phyloP scores from a whole-genome alignment of 2,113 vertebrate species.

The Clarias batrachus region DNA sequence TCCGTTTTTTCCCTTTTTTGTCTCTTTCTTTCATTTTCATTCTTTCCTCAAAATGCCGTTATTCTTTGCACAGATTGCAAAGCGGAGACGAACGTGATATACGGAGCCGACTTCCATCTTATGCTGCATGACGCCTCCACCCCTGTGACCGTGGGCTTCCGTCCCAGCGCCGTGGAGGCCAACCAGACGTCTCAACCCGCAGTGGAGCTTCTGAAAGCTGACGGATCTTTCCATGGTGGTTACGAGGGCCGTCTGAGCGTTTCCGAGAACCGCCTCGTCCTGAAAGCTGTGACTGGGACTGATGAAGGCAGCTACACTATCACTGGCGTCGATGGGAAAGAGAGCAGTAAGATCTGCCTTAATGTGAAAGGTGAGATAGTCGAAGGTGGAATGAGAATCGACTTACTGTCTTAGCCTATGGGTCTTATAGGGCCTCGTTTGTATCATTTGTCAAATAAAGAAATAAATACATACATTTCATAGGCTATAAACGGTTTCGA shows the following conservation, averaged over 20 bases:
- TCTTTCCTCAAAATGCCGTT: neutral
- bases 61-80: constrained; percentile 66
- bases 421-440: neutral
- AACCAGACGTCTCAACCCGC: constrained; percentile 67
- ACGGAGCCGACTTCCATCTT: constrained; percentile 65
- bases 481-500: no score
- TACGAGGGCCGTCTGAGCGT: constrained; percentile 63
- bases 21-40: neutral
- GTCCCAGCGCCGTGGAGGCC: constrained; percentile 64
- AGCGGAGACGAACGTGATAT: constrained; percentile 63
- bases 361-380: constrained; percentile 72
- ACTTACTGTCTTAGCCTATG: no score
- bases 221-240: constrained; percentile 23
- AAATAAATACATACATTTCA: neutral
- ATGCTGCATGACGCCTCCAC: constrained; percentile 41
- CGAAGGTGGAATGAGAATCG: neutral
- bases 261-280: constrained; percentile 48
- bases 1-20: constrained; percentile 20
- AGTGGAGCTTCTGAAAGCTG: constrained; percentile 56
- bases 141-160: constrained; percentile 66
- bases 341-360: constrained; percentile 69
- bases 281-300: constrained; percentile 58
- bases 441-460: neutral
- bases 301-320: constrained; percentile 76
- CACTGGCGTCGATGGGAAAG: constrained; percentile 47